A percentile compares a stretch with the other conserved stretches of the same genome.
Evolutionary conservation across 2,888 invertebrate species (phyloP).

Genomic region (Phytoseiulus persimilis): DNA sequence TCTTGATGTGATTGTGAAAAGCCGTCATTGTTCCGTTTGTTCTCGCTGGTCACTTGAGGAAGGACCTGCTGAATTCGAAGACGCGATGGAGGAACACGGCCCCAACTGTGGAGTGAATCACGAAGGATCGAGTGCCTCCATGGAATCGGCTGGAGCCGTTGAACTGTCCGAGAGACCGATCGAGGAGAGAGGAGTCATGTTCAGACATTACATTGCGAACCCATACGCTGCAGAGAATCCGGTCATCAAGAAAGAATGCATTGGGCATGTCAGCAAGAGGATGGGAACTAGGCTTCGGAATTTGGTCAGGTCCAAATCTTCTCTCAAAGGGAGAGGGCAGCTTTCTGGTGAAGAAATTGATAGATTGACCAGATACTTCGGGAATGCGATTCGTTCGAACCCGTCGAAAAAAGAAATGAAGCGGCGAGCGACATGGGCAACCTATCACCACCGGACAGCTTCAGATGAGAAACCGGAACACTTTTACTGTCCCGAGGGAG

Average conservation of each 20-base stretch:
- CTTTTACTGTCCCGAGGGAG: too few relatives aligned
- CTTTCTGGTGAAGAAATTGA: too few relatives aligned
- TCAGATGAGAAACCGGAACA: too few relatives aligned
- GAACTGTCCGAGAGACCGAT: background rate
- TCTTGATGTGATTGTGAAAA: background rate
- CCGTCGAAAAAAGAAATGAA: too few relatives aligned
- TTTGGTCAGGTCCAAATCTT: background rate
- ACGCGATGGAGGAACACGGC: background rate
- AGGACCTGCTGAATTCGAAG: background rate
- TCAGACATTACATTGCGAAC: background rate
- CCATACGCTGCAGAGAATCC: background rate
- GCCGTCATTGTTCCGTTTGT: background rate
- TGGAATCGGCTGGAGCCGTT: background rate
- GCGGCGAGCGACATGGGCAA: too few relatives aligned
- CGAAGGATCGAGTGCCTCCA: background rate
- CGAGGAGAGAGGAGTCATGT: background rate
- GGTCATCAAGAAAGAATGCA: background rate
- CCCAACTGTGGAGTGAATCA: background rate
- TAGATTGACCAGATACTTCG: too few relatives aligned
- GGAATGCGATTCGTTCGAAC: too few relatives aligned
- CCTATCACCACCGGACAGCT: too few relatives aligned
- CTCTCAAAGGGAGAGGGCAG: too few relatives aligned
- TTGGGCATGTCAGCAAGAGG: background rate
- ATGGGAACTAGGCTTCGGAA: background rate
- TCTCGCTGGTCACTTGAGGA: background rate